Evolutionary conservation across 1,140 invertebrate genomes (phyloP).

Genomic region (Trialeurodes vaporariorum): DNA sequence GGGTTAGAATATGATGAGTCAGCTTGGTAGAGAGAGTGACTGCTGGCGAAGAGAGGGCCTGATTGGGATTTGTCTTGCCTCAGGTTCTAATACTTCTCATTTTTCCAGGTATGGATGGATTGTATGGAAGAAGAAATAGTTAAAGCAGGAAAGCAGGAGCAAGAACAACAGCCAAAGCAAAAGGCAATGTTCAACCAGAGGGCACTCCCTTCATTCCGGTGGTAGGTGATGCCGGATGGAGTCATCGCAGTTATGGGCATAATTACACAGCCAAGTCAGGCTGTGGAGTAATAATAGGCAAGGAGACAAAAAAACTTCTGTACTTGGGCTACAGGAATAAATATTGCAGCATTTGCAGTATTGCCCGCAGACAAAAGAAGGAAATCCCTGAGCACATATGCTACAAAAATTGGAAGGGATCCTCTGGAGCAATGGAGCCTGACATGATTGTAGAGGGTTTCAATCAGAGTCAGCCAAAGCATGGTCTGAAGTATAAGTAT

Average conservation of each 20-base stretch:
- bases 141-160: neutral
- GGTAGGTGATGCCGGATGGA: neutral
- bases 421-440: constrained; percentile 25
- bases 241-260: neutral
- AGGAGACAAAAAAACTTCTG: neutral
- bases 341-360: neutral
- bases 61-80: neutral
- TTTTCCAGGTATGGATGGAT: neutral
- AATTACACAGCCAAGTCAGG: neutral
- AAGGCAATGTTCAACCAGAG: neutral
- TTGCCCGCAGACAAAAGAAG: neutral
- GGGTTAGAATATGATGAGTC: neutral
- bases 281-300: neutral
- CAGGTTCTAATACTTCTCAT: neutral
- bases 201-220: neutral
- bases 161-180: neutral
- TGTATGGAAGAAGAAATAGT: neutral
- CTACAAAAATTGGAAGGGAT: constrained; percentile 23
- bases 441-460: constrained; percentile 29
- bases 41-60: too few relatives aligned
- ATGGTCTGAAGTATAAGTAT: neutral
- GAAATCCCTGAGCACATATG: constrained; percentile 2
- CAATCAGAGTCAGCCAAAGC: constrained; percentile 16
- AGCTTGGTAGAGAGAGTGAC: too few relatives aligned
- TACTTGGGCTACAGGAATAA: neutral